Base-by-base conservation (phyloP, 2,797 vertebrate species). In the Toxotes lorentzi region DNA sequence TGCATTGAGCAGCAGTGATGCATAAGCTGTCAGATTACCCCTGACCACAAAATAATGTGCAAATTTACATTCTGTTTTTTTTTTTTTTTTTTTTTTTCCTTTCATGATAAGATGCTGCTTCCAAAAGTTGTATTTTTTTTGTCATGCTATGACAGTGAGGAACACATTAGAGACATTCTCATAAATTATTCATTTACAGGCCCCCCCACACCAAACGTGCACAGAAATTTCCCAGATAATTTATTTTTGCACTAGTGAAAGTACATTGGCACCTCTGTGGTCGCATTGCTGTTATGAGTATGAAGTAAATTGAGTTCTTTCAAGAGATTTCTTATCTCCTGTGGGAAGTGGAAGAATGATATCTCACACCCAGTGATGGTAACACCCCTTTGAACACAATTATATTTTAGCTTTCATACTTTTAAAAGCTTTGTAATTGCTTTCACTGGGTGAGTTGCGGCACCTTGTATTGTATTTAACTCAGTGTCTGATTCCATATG, bases 1-100 rank as follows among this genome's bases (percentile, higher is more conserved):
- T 89, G 87, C 87, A 83, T 69, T 65, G 79, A 84, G 82, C 73
- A 86, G 81, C 83, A 61, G 91, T 91, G 89, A 89, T 91, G 92
- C 90, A 87, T 84, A 87, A 86, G 61, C 87, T 91, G 93, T 94
- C 94, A 93, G 89, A 93, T 92, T 92, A 89, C 70, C 81, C 68
- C 81, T 92, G 89, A 93, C 88, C 88, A 86, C 89, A 92, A 92
- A 93, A 91, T 93, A 92, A 95, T 90, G 91, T 92, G 91, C 88
- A 91, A 87, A 94, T 94, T 90, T 91, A 86, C 89, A 92, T 92
- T 91, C 84, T 62, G 34, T 65, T 60, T 58, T 7, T 66, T 78
- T 57, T 63, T 23, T 54, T 59, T 58, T 5, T 66, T 78, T 57
- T 53, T 21, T 54, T 58, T 32, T 54, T 14, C 30, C 53, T 61